Percentiles rank a stretch among this genome's conserved stretches.
These are phyloP conservation scores for Temnothorax nylanderi DNA, from an alignment of 1,140 invertebrate genomes.

Conservation along the genomic window DNA sequence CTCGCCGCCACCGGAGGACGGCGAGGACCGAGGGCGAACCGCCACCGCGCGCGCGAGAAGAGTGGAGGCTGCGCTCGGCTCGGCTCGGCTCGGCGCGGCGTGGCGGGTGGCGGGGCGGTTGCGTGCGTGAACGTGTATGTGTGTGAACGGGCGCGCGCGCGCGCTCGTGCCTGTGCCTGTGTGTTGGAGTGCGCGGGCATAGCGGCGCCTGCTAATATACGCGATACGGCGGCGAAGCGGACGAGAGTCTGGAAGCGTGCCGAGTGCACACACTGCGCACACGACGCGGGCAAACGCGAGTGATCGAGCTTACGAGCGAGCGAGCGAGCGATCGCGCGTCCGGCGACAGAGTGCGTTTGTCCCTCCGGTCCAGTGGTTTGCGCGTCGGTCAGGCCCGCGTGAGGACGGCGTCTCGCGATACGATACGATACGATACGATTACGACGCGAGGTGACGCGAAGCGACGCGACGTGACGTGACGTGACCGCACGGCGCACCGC, in stretches of 20 bases:
- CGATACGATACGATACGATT: background rate
- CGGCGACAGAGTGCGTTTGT: too few relatives aligned
- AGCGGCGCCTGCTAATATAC: slow-evolving; percentile 55
- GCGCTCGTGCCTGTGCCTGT: background rate
- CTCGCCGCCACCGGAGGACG: background rate
- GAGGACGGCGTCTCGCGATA: slow-evolving; percentile 20
- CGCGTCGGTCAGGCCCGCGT: too few relatives aligned
- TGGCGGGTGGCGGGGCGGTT: slow-evolving; percentile 19
- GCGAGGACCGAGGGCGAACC: background rate
- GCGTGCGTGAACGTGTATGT: background rate
- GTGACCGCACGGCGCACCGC: background rate
- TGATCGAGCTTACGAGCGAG: background rate
- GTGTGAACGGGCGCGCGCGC: background rate
- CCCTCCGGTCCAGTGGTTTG: too few relatives aligned
- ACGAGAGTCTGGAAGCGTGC: slow-evolving; percentile 46
- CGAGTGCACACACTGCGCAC: slow-evolving; percentile 28
- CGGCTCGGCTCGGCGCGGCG: background rate
- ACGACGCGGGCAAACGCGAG: slow-evolving; percentile 18
- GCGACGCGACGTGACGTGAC: slow-evolving; percentile 19
- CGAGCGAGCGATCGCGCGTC: background rate
- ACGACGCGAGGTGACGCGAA: background rate
- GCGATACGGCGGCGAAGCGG: slow-evolving; percentile 42
- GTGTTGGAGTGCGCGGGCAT: background rate
- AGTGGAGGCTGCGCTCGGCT: slow-evolving; percentile 11
- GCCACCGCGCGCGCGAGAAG: background rate